These are phyloP conservation scores for Andrena cerasifolii DNA, from an alignment of 1,140 invertebrate species.

Conservation along the genomic window DNA sequence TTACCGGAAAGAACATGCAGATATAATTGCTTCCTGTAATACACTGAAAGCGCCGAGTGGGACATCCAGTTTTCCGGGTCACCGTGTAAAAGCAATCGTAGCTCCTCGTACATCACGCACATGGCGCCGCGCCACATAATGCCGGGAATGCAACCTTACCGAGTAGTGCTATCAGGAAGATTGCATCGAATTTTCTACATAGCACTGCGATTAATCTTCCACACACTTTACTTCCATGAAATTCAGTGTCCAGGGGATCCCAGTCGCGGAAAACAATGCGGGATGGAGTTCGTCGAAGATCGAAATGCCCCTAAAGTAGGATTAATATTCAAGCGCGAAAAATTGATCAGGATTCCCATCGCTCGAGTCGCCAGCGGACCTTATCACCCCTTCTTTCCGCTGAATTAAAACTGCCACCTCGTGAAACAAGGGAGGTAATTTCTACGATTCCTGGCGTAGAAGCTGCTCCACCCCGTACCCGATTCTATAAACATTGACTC, in stretches of 20 bases:
- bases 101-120: constrained; percentile 44
- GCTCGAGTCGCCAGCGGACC: no score
- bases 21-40: constrained; percentile 52
- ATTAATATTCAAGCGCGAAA: no score
- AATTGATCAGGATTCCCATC: no score
- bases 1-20: constrained; percentile 49
- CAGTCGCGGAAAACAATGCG: neutral
- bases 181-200: constrained; percentile 38
- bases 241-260: neutral
- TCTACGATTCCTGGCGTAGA: neutral
- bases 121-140: neutral
- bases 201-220: constrained; percentile 13
- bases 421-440: constrained; percentile 17
- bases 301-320: no score
- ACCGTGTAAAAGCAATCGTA: constrained; percentile 42
- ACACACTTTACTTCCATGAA: neutral
- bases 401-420: neutral
- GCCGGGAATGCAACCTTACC: constrained; percentile 37
- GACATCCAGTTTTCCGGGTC: constrained; percentile 37
- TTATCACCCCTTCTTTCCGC: constrained; percentile 6
- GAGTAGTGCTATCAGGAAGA: constrained; percentile 5
- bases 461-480: neutral
- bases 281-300: no score
- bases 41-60: constrained; percentile 34
- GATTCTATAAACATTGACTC: neutral